Conservation (phyloP, 2,888 invertebrate genomes). For the Drosophila testacea region DNA sequence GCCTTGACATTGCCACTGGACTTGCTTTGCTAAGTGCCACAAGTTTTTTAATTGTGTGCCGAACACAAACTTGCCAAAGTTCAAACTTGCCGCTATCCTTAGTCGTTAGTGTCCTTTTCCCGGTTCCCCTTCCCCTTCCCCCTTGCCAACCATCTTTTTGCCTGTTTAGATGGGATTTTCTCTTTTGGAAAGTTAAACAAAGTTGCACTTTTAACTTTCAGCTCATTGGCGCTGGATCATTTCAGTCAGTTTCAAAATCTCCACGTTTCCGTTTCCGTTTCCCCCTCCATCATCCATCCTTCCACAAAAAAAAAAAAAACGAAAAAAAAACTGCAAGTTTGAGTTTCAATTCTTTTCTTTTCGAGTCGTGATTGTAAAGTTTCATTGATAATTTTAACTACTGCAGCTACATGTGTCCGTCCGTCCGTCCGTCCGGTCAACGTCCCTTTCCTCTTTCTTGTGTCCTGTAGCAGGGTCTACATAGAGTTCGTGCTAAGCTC, state of each 20-base stretch:
- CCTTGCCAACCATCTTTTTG: neutral
- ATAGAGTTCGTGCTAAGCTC: constrained; percentile 45
- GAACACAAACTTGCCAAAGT: constrained; percentile 43
- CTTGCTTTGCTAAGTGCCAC: neutral
- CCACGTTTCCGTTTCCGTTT: constrained; percentile 3
- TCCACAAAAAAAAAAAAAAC: neutral
- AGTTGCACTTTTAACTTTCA: constrained; percentile 74
- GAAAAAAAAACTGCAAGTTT: constrained; percentile 1
- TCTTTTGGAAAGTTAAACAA: constrained; percentile 63
- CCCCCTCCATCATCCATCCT: neutral
- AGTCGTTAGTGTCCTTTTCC: constrained; percentile 18
- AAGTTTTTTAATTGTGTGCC: constrained; percentile 56
- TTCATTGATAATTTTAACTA: constrained; percentile 80
- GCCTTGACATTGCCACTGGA: constrained; percentile 42
- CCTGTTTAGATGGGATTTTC: constrained; percentile 20
- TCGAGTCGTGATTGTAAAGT: constrained; percentile 69
- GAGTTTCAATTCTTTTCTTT: constrained; percentile 32
- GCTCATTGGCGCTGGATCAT: constrained; percentile 59
- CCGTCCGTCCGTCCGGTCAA: constrained; percentile 22
- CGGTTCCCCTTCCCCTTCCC: neutral
- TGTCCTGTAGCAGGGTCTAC: constrained; percentile 1
- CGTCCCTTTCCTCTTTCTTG: neutral
- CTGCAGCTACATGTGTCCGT: constrained; percentile 51
- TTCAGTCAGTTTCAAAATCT: constrained; percentile 25
- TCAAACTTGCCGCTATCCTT: constrained; percentile 33